These are phyloP conservation scores for Coranthus polyacanthus DNA, from an alignment of 2,797 vertebrate species.

Conservation along the genomic window DNA sequence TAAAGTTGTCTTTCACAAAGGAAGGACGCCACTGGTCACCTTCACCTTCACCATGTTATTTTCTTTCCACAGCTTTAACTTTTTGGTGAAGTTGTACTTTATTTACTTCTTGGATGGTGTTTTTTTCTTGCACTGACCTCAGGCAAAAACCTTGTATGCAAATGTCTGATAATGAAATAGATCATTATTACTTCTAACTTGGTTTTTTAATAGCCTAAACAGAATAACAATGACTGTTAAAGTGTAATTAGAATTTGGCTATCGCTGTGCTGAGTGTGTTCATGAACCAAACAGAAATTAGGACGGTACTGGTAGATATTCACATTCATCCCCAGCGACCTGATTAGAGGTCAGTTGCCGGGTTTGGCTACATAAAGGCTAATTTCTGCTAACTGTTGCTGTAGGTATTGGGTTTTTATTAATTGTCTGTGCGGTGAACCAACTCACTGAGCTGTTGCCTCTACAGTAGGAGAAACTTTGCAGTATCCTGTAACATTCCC, in stretches of 20 bases:
- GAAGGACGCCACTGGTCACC: slow-evolving; percentile 5
- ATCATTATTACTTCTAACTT: slow-evolving; percentile 2
- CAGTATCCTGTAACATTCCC: background rate
- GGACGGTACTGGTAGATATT: background rate
- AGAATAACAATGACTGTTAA: background rate
- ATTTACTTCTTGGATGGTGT: slow-evolving; percentile 6
- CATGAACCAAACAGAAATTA: background rate
- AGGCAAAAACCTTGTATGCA: slow-evolving; percentile 10
- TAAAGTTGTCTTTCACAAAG: slow-evolving; percentile 1
- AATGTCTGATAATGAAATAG: slow-evolving; percentile 6
- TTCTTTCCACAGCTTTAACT: background rate
- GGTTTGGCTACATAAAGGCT: slow-evolving; percentile 29
- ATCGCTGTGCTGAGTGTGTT: background rate
- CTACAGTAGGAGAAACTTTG: background rate
- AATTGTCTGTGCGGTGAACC: slow-evolving; percentile 4
- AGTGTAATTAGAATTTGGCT: background rate
- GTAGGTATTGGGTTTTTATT: slow-evolving; percentile 16
- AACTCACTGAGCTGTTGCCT: slow-evolving; percentile 1
- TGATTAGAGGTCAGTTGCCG: slow-evolving; percentile 14
- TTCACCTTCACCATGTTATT: background rate
- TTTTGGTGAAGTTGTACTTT: background rate
- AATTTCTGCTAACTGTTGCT: slow-evolving; percentile 20
- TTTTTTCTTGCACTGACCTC: background rate
- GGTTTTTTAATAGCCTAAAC: background rate
- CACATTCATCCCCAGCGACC: slow-evolving; percentile 5